phyloP scores from a whole-genome alignment of 2,888 invertebrate species.

The Diarsia rubi region DNA sequence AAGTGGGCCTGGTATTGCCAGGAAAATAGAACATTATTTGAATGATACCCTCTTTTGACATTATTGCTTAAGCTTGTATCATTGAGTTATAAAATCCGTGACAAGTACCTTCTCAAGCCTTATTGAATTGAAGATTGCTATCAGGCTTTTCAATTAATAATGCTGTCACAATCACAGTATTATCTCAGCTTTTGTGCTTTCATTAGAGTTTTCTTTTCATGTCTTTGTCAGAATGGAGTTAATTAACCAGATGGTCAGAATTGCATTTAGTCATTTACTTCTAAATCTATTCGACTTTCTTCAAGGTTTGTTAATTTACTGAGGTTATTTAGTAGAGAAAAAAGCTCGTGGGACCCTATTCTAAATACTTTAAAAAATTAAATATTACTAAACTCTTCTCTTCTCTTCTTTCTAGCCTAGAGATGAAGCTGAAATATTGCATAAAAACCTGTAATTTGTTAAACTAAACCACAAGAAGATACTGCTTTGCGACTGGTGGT shows the following conservation, averaged over 20 bases:
- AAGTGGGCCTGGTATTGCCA: slow-evolving; percentile 52
- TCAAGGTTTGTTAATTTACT: not conserved
- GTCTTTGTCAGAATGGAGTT: slow-evolving; percentile 12
- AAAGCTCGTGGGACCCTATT: not conserved
- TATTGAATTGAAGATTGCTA: slow-evolving; percentile 9
- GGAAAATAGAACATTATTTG: slow-evolving; percentile 34
- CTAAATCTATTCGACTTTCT: not conserved
- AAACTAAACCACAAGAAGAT: not conserved
- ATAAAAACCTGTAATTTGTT: too few species aligned
- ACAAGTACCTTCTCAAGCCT: not conserved
- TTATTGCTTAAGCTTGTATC: slow-evolving; percentile 11
- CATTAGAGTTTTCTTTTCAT: slow-evolving; percentile 10
- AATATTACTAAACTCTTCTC: not conserved
- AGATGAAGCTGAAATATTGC: not conserved
- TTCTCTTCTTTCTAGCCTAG: too few species aligned
- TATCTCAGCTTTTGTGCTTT: slow-evolving; percentile 20
- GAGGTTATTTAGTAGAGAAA: not conserved
- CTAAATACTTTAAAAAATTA: not conserved
- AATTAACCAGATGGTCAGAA: slow-evolving; percentile 21
- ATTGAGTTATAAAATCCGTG: not conserved
- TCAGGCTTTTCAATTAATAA: slow-evolving; percentile 35
- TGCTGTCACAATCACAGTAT: slow-evolving; percentile 11
- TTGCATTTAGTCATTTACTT: not conserved
- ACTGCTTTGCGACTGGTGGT: not conserved
- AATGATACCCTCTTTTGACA: slow-evolving; percentile 2